These are phyloP conservation scores for Drosophila buzzatii DNA, from an alignment of 2,888 invertebrate genomes.

Conservation along the genomic window DNA sequence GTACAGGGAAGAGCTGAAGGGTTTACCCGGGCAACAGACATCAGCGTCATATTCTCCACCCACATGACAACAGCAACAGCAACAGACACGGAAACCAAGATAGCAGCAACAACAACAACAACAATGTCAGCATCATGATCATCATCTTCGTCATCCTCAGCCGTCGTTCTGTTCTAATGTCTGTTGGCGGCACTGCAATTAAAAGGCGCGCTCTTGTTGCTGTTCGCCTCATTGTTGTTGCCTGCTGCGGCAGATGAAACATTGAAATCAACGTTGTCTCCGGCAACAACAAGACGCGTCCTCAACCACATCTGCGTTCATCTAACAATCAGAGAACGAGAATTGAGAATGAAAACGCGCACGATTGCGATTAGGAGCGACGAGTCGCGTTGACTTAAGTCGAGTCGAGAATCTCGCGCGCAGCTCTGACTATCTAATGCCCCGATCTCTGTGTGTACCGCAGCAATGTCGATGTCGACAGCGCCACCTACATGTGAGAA, in stretches of 20 bases:
- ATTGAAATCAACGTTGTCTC: slow-evolving; percentile 70
- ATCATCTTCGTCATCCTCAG: slow-evolving; percentile 39
- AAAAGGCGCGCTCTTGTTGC: slow-evolving; percentile 71
- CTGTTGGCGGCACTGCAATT: slow-evolving; percentile 77
- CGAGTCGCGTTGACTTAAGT: slow-evolving; percentile 8
- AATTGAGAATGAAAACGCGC: slow-evolving; percentile 59
- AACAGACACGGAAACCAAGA: slow-evolving; percentile 44
- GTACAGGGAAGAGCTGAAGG: slow-evolving; percentile 4
- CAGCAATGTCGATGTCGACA: slow-evolving; percentile 67
- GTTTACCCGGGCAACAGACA: slow-evolving; percentile 29
- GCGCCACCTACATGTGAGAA: slow-evolving; percentile 73
- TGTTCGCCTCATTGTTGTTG: slow-evolving; percentile 37
- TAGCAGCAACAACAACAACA: slow-evolving; percentile 19
- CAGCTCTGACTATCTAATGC: slow-evolving; percentile 64
- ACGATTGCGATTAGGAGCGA: slow-evolving; percentile 60
- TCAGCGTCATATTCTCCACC: slow-evolving; percentile 77
- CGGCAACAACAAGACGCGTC: slow-evolving; percentile 65
- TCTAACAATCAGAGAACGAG: slow-evolving; percentile 58
- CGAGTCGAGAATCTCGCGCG: slow-evolving; percentile 24
- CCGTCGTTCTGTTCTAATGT: slow-evolving; percentile 65
- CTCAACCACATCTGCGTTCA: slow-evolving; percentile 30
- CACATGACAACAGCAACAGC: slow-evolving; percentile 58
- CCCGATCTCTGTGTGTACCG: slow-evolving; percentile 61
- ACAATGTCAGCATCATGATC: slow-evolving; percentile 28
- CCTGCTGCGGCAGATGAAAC: slow-evolving; percentile 76